phyloP scores from a whole-genome alignment of 2,888 invertebrate species.

The Aethes cnicana region DNA sequence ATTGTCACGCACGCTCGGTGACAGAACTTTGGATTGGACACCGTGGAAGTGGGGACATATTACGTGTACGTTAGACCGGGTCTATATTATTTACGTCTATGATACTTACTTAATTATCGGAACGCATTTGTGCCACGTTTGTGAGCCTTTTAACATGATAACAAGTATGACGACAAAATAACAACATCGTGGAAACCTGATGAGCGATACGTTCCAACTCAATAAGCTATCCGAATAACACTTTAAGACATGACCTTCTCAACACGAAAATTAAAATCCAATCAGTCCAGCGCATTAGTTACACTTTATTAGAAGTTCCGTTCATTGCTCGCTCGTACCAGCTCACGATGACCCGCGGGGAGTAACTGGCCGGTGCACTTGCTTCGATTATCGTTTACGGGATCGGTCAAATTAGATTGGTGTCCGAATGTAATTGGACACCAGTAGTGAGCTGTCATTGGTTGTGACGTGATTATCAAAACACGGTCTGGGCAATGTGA shows the following conservation, averaged over 20 bases:
- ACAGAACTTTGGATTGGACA: no score
- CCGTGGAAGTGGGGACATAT: no score
- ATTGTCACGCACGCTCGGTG: no score
- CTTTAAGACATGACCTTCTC: constrained; percentile 36
- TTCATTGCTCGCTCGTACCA: constrained; percentile 27
- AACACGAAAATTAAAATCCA: constrained; percentile 32
- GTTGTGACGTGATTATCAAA: constrained; percentile 63
- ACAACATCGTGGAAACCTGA: constrained; percentile 13
- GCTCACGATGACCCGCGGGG: constrained; percentile 1
- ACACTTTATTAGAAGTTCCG: constrained; percentile 30
- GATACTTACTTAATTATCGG: no score
- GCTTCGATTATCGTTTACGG: constrained; percentile 3
- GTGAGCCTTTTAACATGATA: no score
- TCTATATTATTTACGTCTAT: no score
- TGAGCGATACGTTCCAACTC: constrained; percentile 2
- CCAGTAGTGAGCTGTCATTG: constrained; percentile 60
- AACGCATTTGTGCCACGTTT: no score
- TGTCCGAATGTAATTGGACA: constrained; percentile 54
- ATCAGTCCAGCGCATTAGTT: constrained; percentile 31
- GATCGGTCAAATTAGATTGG: constrained; percentile 11
- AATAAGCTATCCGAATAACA: constrained; percentile 15
- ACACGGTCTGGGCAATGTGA: constrained; percentile 58
- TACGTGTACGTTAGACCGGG: no score
- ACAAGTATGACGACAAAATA: no score
- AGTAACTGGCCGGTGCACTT: background rate